Evolutionary conservation across 2,797 vertebrate species (phyloP).

Genomic region (Leptodactylus fallax): DNA sequence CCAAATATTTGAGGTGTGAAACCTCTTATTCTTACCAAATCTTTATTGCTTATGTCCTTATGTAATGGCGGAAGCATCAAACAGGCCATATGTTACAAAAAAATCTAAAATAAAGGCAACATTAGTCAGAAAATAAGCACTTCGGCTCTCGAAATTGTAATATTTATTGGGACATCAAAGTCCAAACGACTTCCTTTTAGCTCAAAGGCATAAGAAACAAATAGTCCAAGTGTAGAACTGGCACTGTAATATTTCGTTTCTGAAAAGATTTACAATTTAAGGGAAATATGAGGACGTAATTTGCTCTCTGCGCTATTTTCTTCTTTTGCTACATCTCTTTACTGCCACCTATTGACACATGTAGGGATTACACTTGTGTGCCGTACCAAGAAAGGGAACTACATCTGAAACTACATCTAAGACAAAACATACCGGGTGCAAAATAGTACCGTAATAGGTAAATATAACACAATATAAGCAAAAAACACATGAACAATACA

Average conservation of each 20-base stretch:
- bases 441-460: no score
- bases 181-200: conserved; percentile 50
- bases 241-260: conserved; percentile 38
- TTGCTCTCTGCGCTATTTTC: neutral
- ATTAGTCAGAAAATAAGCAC: conserved; percentile 29
- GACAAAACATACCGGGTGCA: no score
- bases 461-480: no score
- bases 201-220: conserved; percentile 50
- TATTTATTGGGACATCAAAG: conserved; percentile 54
- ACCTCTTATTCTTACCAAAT: conserved; percentile 18
- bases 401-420: no score
- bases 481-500: no score
- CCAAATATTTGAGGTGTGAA: conserved; percentile 44
- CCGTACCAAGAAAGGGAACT: neutral
- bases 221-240: conserved; percentile 10
- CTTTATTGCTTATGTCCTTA: conserved; percentile 22
- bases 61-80: conserved; percentile 26
- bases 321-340: conserved; percentile 65
- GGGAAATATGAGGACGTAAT: conserved; percentile 21
- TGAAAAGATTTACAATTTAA: conserved; percentile 48
- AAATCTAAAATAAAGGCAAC: conserved; percentile 6
- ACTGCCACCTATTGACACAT: conserved; percentile 77
- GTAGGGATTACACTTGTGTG: conserved; percentile 70
- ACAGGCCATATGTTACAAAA: neutral
- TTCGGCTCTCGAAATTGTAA: conserved; percentile 31